phyloP scores from a whole-genome alignment of 2,797 vertebrate species.

The Sardinella longiceps region DNA sequence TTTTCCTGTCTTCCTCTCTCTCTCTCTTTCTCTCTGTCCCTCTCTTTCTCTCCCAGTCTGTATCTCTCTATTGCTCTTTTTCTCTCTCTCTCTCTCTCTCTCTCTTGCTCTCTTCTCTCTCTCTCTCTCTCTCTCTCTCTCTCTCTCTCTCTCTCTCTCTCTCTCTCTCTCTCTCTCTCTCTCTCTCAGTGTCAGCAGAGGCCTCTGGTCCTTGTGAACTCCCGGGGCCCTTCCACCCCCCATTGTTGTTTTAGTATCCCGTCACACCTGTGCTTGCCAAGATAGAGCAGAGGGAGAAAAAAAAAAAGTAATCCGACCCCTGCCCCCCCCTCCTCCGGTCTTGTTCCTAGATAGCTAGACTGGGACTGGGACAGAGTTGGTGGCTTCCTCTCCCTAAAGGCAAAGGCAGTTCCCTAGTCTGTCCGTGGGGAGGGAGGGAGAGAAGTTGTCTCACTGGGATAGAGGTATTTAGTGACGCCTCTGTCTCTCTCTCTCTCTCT shows the following conservation, averaged over 20 bases:
- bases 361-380: slow-evolving; percentile 13
- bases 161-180: background rate
- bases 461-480: background rate
- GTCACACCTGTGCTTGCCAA: slow-evolving; percentile 24
- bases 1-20: background rate
- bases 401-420: too few relatives aligned
- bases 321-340: too few relatives aligned
- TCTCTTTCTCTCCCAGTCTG: background rate
- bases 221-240: background rate
- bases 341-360: background rate
- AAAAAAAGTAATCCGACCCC: background rate
- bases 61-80: background rate
- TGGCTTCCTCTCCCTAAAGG: too few relatives aligned
- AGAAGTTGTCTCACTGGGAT: background rate
- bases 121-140: background rate
- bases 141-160: background rate
- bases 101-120: background rate
- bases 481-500: background rate
- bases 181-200: background rate
- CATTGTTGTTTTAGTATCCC: slow-evolving; percentile 16
- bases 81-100: background rate
- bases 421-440: background rate
- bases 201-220: background rate
- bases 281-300: background rate
- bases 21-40: background rate